phyloP scores from a whole-genome alignment of 2,797 vertebrate species.

The Centroberyx gerrardi region DNA sequence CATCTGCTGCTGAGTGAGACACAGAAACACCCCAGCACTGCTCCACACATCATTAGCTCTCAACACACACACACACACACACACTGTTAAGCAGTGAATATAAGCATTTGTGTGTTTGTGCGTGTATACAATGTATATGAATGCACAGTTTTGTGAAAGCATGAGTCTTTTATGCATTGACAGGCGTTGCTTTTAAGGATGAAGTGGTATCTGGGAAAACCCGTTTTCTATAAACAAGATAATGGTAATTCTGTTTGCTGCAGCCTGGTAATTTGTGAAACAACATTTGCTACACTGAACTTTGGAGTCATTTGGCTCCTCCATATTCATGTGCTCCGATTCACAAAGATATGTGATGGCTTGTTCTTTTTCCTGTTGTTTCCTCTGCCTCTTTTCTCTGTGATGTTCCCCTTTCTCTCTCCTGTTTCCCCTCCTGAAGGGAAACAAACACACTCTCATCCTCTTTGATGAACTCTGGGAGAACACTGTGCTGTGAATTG shows the following conservation, averaged over 20 bases:
- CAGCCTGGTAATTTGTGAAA: conserved; percentile 39
- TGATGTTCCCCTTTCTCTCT: conserved; percentile 10
- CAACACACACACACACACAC: conserved; percentile 26
- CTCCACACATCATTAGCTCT: conserved; percentile 65
- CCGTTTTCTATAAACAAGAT: conserved; percentile 31
- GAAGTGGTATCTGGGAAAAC: conserved; percentile 3
- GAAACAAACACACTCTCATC: conserved; percentile 47
- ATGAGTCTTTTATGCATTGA: background rate
- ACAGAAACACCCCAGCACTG: conserved; percentile 32
- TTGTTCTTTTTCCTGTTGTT: background rate
- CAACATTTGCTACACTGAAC: conserved; percentile 36
- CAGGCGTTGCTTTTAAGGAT: background rate
- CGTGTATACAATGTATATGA: background rate
- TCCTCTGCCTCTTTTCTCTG: conserved; percentile 6
- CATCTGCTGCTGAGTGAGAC: conserved; percentile 65
- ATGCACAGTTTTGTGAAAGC: background rate
- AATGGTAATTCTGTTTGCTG: conserved; percentile 30
- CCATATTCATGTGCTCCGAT: conserved; percentile 47
- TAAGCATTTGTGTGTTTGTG: background rate
- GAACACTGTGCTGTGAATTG: conserved; percentile 13
- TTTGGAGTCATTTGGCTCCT: conserved; percentile 32
- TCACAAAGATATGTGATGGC: conserved; percentile 7
- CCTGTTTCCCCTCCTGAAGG: conserved; percentile 16
- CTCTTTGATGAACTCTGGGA: conserved; percentile 37
- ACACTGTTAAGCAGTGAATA: conserved; percentile 11